Evolutionary conservation across 37 sponge, comb jelly and placozoan genomes (phyloP).

Genomic region (Aplysina aerophoba): DNA sequence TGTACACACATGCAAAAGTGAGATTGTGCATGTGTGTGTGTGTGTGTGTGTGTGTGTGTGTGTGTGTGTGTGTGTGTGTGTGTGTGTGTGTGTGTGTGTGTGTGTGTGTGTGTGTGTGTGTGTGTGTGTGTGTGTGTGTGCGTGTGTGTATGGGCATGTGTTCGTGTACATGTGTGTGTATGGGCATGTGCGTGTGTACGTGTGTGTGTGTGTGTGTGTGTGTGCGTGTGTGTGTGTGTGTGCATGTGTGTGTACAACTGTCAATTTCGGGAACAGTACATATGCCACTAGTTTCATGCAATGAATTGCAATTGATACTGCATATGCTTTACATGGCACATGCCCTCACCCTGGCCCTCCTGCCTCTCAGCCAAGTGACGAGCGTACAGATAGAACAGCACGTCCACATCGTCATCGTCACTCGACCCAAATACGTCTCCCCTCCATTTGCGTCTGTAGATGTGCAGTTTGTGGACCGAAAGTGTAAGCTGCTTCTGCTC

Average conservation of each 20-base stretch:
- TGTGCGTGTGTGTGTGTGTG: too few species aligned
- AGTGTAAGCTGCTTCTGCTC: slow-evolving; percentile 37
- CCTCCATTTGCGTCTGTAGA: slow-evolving; percentile 52
- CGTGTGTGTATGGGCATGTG: background rate
- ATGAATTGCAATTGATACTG: too few species aligned
- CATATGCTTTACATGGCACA: background rate
- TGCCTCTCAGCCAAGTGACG: slow-evolving; percentile 43
- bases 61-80: background rate
- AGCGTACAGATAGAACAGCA: slow-evolving; percentile 74
- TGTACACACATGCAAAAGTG: too few species aligned
- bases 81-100: slow-evolving; percentile 20
- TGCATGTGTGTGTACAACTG: too few species aligned
- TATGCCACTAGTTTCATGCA: too few species aligned
- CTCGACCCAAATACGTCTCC: slow-evolving; percentile 50
- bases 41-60: too few species aligned
- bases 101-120: slow-evolving; percentile 18
- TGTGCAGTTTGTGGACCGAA: slow-evolving; percentile 58
- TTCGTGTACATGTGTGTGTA: too few species aligned
- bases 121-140: slow-evolving; percentile 8
- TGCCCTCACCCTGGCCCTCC: slow-evolving; percentile 29
- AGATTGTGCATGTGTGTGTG: too few species aligned
- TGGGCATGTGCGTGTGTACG: too few species aligned
- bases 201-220: too few species aligned
- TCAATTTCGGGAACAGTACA: too few species aligned
- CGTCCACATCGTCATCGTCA: slow-evolving; percentile 70